phyloP scores from a whole-genome alignment of 2,113 vertebrate genomes.

The Oryzias celebensis region DNA sequence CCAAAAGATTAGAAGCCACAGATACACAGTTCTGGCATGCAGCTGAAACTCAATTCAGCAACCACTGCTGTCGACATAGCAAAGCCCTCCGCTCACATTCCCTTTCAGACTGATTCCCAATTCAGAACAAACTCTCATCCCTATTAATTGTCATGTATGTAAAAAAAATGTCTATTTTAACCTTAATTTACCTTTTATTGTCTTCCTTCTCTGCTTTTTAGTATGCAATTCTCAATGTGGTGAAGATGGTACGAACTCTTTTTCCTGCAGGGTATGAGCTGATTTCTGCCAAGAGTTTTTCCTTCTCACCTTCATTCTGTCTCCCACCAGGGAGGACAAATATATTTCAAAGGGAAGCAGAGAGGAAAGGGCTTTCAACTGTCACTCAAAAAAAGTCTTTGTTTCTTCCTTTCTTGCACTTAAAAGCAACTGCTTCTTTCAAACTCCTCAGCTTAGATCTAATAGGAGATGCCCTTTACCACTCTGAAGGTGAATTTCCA shows the following conservation, averaged over 20 bases:
- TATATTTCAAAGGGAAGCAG: conserved; percentile 29
- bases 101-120: conserved; percentile 10
- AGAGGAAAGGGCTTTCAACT: conserved; percentile 12
- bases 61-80: conserved; percentile 18
- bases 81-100: conserved; percentile 16
- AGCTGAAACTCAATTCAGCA: conserved; percentile 57
- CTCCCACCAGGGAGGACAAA: conserved; percentile 36
- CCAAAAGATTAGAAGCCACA: conserved; percentile 45
- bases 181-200: conserved; percentile 13
- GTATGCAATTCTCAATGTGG: conserved; percentile 9
- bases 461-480: background rate
- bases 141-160: conserved; percentile 1
- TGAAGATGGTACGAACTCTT: conserved; percentile 22
- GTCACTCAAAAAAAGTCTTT: conserved; percentile 4
- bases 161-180: conserved; percentile 1
- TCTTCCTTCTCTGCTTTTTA: conserved; percentile 16
- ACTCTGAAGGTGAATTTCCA: background rate
- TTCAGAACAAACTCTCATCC: conserved; percentile 18
- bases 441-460: conserved; percentile 7
- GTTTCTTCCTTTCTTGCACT: background rate
- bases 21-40: conserved; percentile 43
- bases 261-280: conserved; percentile 24
- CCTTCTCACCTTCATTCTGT: conserved; percentile 24
- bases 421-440: conserved; percentile 1
- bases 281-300: conserved; percentile 31